Evolutionary conservation across 2,113 vertebrate genomes (phyloP).

Genomic region (Saguinus midas): DNA sequence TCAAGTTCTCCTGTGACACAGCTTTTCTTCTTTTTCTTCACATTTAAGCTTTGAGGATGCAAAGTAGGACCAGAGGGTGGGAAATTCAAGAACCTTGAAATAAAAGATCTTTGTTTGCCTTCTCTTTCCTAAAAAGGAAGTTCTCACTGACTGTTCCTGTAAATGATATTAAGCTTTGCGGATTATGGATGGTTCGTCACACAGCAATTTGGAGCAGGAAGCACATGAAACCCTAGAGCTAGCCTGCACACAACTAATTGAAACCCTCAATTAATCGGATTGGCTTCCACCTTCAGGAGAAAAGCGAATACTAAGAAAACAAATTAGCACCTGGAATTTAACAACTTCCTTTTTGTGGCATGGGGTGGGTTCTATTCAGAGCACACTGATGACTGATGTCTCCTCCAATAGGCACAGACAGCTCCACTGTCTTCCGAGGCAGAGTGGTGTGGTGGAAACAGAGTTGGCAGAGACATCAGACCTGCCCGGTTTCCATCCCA

Average conservation of each 20-base stretch:
- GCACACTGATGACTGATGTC: rapidly evolving
- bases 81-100: not conserved
- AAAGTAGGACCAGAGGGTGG: not conserved
- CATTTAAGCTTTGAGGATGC: not conserved
- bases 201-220: not conserved
- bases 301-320: not conserved
- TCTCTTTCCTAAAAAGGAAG: not conserved
- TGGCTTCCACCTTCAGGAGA: not conserved
- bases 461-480: rapidly evolving
- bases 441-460: rapidly evolving
- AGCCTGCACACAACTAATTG: not conserved
- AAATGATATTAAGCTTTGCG: rapidly evolving
- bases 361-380: rapidly evolving
- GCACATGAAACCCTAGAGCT: not conserved
- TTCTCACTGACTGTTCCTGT: not conserved
- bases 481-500: rapidly evolving
- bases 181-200: not conserved
- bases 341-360: not conserved
- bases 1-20: not conserved
- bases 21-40: too few species aligned
- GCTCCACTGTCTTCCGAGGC: rapidly evolving
- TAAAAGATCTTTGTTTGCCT: not conserved
- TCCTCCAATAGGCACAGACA: rapidly evolving
- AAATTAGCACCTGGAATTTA: not conserved
- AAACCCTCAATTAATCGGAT: not conserved